phyloP scores from a whole-genome alignment of 2,113 vertebrate genomes.

The Nothocercus julius region DNA sequence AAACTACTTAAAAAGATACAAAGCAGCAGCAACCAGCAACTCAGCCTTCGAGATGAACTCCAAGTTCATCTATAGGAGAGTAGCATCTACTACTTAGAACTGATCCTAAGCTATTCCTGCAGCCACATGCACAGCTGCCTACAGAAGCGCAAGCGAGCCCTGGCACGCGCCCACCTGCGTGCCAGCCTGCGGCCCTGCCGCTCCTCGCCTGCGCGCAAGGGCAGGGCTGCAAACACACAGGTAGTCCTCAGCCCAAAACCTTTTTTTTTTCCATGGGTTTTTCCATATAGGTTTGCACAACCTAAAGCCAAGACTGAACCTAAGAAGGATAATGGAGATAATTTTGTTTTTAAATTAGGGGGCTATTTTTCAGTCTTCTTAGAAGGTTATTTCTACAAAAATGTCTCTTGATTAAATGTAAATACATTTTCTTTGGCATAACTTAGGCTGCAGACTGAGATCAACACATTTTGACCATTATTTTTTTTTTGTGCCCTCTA shows the following conservation, averaged over 20 bases:
- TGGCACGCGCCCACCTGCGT: background rate
- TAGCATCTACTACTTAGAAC: background rate
- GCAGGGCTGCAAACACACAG: background rate
- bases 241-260: background rate
- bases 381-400: background rate
- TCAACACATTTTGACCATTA: conserved; percentile 12
- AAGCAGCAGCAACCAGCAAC: background rate
- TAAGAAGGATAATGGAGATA: background rate
- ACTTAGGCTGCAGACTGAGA: background rate
- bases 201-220: background rate
- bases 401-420: conserved; percentile 36
- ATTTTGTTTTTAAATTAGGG: conserved; percentile 29
- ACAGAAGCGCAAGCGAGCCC: background rate
- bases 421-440: conserved; percentile 42
- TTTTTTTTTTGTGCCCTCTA: conserved; percentile 14
- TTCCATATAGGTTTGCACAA: background rate
- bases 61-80: background rate
- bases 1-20: background rate
- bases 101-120: background rate
- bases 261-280: background rate
- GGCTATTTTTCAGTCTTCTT: background rate
- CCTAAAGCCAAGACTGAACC: background rate
- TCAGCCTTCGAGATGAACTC: background rate
- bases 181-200: background rate
- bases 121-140: background rate